Base-by-base conservation (phyloP, 1,140 invertebrate genomes). In the Philotrypesis tridentata region DNA sequence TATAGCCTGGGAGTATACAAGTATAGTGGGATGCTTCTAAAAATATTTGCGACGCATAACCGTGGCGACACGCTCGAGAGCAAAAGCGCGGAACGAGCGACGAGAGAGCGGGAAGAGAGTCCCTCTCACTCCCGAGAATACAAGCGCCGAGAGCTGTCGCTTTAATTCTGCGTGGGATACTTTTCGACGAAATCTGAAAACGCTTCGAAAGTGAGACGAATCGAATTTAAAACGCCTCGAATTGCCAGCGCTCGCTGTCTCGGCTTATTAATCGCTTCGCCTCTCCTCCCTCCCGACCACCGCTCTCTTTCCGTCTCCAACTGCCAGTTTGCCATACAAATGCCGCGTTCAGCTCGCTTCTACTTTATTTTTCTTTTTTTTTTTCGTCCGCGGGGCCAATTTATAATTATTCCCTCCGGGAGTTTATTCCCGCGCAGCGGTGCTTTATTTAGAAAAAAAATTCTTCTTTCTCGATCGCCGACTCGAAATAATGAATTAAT, bases 31-130 rank as follows among this genome's bases (percentile, higher is more conserved):
- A 70, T 74, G 68, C 63, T 83, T 83, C 82, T 83, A 83, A 79
- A 83, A 79, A 83, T 83, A 83, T 79, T 55, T 78, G 74, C 60
- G 78, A 40, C 80, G 82, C 61, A 77, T 76, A 65, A 71, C 14
- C 61, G 33, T 9, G 81, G 33, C 81, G 87, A 86, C 87, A 87
- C 84, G 87, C 86, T 83, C 76, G 76, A 83, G 61, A 83, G 82
- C 82, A 67, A 79, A 79, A 80, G 82, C 83, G 71, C 79, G 61
- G 78, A 63, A 65, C 17, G 74, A 37, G 70, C 67, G 31, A 65
- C 37, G n/a, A 76, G 55, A 14, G 12, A 17, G 8, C 12, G n/a
- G n/a, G n/a, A n/a, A n/a, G n/a, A n/a, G n/a, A n/a, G 60, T 60
- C 29, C 25, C 67, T 48, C 67, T n/a, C n/a, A 21, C 68, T 29